Conservation (phyloP, 2,888 invertebrate species). For the Euzophera pinguis region DNA sequence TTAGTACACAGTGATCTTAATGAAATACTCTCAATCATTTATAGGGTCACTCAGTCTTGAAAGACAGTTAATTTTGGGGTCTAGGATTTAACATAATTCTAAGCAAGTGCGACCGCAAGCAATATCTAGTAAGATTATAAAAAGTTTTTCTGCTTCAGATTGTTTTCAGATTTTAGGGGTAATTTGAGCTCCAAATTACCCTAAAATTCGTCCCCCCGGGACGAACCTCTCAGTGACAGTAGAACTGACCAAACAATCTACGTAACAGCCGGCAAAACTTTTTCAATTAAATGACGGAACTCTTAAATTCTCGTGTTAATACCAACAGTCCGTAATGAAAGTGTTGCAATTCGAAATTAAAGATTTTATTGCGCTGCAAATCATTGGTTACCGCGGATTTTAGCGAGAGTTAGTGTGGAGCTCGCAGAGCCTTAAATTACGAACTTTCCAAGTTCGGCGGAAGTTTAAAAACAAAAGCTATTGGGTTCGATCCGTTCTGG, state of each 20-base stretch:
- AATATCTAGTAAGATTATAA: too few relatives aligned
- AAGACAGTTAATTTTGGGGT: too few relatives aligned
- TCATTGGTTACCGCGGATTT: neutral
- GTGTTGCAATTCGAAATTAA: slow-evolving; percentile 5
- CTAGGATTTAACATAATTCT: too few relatives aligned
- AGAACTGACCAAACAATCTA: neutral
- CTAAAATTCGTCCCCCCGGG: too few relatives aligned
- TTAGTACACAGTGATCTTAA: too few relatives aligned
- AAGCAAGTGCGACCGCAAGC: too few relatives aligned
- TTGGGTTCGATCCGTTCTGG: slow-evolving; percentile 4
- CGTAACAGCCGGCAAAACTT: neutral
- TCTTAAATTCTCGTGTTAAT: slow-evolving; percentile 3
- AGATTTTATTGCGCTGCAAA: slow-evolving; percentile 7
- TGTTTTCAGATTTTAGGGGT: too few relatives aligned
- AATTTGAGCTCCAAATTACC: too few relatives aligned
- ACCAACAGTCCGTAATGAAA: neutral
- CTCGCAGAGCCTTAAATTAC: slow-evolving; percentile 6
- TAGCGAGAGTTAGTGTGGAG: slow-evolving; percentile 1
- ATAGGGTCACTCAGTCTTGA: too few relatives aligned
- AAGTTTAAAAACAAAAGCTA: slow-evolving; percentile 14
- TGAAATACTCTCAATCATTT: too few relatives aligned
- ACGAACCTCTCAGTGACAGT: neutral
- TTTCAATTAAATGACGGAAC: neutral
- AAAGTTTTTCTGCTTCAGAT: too few relatives aligned
- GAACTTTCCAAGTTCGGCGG: slow-evolving; percentile 4